Percentiles rank a stretch among this genome's conserved stretches.
phyloP scores from a whole-genome alignment of 1,140 invertebrate genomes.

The Macrostomum lignano region DNA sequence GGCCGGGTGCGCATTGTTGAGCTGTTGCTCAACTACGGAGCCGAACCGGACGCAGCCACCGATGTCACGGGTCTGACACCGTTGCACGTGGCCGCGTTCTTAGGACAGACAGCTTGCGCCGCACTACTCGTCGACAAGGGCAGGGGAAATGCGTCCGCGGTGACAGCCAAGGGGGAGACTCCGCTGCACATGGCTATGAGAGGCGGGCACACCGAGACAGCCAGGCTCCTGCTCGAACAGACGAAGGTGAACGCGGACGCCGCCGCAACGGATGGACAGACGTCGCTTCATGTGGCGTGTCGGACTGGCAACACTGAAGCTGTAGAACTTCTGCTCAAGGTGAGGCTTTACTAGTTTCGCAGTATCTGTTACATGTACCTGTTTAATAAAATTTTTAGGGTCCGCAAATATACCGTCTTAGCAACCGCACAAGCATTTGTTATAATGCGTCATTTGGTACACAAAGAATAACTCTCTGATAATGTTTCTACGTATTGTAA shows the following conservation, averaged over 20 bases:
- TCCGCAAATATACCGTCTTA: no score
- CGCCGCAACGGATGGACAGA: constrained; percentile 51
- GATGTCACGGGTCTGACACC: constrained; percentile 34
- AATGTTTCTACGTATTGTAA: no score
- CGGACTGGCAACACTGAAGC: constrained; percentile 81
- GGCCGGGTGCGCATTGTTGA: constrained; percentile 39
- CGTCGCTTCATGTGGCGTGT: constrained; percentile 82
- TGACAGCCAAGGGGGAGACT: constrained; percentile 63
- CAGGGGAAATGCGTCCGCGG: no score
- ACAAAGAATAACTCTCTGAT: no score
- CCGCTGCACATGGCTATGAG: constrained; percentile 59
- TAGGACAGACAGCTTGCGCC: constrained; percentile 18
- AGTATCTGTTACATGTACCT: no score
- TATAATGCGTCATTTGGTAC: no score
- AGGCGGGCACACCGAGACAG: constrained; percentile 88
- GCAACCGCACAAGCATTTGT: no score
- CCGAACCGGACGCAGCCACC: constrained; percentile 50
- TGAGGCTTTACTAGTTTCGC: no score
- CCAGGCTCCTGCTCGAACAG: constrained; percentile 72
- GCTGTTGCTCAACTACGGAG: constrained; percentile 66
- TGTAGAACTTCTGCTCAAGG: constrained; percentile 58
- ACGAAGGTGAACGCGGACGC: constrained; percentile 40
- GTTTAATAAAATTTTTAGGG: no score
- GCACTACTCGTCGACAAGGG: constrained; percentile 14
- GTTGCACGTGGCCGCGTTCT: constrained; percentile 9